Evolutionary conservation across 2,888 invertebrate species (phyloP).

Genomic region (Muschampia plurimacula): DNA sequence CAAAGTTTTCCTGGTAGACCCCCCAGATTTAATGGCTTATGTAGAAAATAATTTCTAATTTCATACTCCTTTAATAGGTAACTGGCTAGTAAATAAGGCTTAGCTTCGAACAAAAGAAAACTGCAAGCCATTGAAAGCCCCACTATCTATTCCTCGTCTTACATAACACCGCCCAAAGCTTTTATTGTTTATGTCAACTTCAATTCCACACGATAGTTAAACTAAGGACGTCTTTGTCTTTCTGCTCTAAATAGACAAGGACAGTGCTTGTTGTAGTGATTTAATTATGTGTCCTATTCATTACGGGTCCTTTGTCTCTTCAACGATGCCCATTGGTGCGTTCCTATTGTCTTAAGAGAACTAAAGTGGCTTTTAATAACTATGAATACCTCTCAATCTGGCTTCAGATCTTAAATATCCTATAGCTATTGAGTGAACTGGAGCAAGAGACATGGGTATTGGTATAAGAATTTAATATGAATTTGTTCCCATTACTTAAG

Average conservation of each 20-base stretch:
- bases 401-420: conserved; percentile 4
- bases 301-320: conserved; percentile 53
- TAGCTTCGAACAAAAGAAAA: not conserved
- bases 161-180: conserved; percentile 33
- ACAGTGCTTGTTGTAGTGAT: conserved; percentile 45
- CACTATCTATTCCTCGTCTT: conserved; percentile 25
- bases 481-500: no score
- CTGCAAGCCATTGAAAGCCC: not conserved
- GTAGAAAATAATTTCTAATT: no score
- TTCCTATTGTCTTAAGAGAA: conserved; percentile 53
- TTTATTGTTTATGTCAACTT: conserved; percentile 26
- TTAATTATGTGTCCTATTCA: conserved; percentile 63
- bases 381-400: conserved; percentile 48
- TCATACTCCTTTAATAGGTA: no score
- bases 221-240: conserved; percentile 25
- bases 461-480: no score
- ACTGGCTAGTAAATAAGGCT: not conserved
- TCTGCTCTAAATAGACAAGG: conserved; percentile 30
- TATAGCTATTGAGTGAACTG: not conserved
- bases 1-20: no score
- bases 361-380: conserved; percentile 55
- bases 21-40: no score
- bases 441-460: not conserved
- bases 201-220: conserved; percentile 3
- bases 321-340: conserved; percentile 53